Evolutionary conservation across 2,888 invertebrate genomes (phyloP), one percentile per base, ranked within the genome.

Genomic region (Silvanus unidentatus): DNA sequence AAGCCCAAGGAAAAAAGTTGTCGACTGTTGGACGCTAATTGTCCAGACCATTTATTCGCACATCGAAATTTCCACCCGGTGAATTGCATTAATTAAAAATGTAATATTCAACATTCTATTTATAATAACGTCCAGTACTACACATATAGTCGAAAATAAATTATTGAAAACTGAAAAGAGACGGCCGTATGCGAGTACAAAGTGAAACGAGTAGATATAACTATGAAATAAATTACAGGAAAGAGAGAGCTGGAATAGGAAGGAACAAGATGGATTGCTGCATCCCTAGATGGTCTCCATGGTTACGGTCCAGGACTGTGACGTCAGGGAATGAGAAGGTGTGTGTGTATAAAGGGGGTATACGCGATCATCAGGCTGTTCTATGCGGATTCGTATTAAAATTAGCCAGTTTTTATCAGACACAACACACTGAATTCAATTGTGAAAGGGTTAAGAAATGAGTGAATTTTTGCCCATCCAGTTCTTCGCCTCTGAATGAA

Each of bases 241-340:
- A 63, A 58, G 55, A 62, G 53, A 56, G 62, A 62, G 60, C 49
- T 51, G 54, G 52, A 59, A 55, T 49, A 56, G 62, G 62, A 62
- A 59, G 55, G 60, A 65, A 64, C 64, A 63, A 64, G 64, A 64
- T 61, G 61, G 62, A 64, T 62, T 59, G 63, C 65, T 59, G 64
- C 66, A 68, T 67, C 67, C 69, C 69, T 65, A 65, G 69, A 66
- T 65, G 65, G 69, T 69, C 63, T 60, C 66, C 64, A 68, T 68
- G 58, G 65, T 56, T 50, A 69, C 67, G 59, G 57, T 66, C 64
- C 63, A 64, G 66, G 64, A 59, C 52, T 55, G 62, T 65, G 63
- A 66, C 65, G 65, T 66, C 65, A 63, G 56, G 48, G 52, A 51
- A 59, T 61, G 57, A 55, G 58, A 56, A 59, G 62, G 59, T 58